A percentile compares a stretch with the other conserved stretches of the same genome.
These are phyloP conservation scores for Octopus sinensis DNA, from an alignment of 1,140 invertebrate species.

Conservation along the genomic window DNA sequence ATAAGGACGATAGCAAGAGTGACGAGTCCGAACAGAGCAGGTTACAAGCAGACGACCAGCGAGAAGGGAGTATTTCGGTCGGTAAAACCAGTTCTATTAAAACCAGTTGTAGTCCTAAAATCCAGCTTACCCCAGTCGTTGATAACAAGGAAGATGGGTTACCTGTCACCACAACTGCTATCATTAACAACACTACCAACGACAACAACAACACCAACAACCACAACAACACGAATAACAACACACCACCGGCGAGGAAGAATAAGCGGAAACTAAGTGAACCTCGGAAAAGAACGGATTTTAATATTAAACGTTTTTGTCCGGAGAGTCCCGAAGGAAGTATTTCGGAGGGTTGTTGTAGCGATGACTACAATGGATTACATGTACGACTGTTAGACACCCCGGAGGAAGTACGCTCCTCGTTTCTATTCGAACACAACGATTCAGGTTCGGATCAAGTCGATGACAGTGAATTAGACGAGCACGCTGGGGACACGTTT, in stretches of 20 bases:
- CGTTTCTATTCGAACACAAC: conserved; percentile 34
- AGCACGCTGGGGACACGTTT: background rate
- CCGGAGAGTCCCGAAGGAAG: conserved; percentile 50
- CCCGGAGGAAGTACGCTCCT: conserved; percentile 21
- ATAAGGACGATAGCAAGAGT: too few relatives aligned
- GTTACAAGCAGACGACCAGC: too few relatives aligned
- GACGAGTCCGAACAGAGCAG: too few relatives aligned
- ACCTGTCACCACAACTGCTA: background rate
- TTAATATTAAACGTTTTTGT: conserved; percentile 51
- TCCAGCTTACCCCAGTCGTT: background rate
- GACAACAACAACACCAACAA: background rate
- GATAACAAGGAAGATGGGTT: background rate
- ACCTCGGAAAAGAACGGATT: conserved; percentile 62
- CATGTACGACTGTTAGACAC: conserved; percentile 33
- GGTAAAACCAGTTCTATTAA: background rate
- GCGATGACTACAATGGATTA: conserved; percentile 38
- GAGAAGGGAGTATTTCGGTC: too few relatives aligned
- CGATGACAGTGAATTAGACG: background rate
- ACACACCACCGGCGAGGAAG: conserved; percentile 45
- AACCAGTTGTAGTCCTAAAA: background rate
- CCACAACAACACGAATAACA: background rate
- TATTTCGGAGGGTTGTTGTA: conserved; percentile 36
- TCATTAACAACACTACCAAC: background rate
- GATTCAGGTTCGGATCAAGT: conserved; percentile 1
- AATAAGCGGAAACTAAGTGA: conserved; percentile 73